Percentiles rank a stretch among this genome's conserved stretches.
These are phyloP conservation scores for Julus scanicus DNA, from an alignment of 2,888 invertebrate species.

Conservation along the genomic window DNA sequence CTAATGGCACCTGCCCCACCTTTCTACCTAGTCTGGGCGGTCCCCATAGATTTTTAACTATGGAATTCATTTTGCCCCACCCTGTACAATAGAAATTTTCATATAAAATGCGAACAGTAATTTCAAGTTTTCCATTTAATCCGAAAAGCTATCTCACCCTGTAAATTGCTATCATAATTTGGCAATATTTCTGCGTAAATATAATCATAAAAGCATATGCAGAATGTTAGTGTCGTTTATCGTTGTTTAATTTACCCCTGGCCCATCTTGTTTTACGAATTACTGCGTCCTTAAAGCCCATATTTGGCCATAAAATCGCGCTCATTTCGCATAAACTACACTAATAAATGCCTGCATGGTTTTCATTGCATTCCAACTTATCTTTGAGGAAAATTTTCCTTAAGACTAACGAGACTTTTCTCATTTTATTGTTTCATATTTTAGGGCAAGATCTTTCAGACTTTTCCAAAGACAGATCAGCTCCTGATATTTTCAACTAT, in stretches of 20 bases:
- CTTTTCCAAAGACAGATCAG: constrained; percentile 52
- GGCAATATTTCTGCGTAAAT: neutral
- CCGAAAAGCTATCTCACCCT: neutral
- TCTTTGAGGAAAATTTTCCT: neutral
- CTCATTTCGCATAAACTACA: constrained; percentile 4
- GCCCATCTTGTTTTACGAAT: neutral
- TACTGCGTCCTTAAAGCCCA: neutral
- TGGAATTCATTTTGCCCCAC: too few relatives aligned
- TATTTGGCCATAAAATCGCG: neutral
- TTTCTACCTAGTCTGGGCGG: too few relatives aligned
- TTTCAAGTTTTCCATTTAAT: too few relatives aligned
- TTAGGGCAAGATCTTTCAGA: constrained; percentile 44
- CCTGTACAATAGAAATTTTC: too few relatives aligned
- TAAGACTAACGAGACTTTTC: neutral
- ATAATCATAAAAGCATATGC: neutral
- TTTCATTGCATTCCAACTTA: neutral
- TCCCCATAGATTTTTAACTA: too few relatives aligned
- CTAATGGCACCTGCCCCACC: too few relatives aligned
- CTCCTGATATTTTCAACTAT: constrained; percentile 55
- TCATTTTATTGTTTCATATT: constrained; percentile 27
- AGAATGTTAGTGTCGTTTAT: neutral
- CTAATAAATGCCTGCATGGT: constrained; percentile 3
- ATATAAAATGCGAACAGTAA: too few relatives aligned
- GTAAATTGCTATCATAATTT: neutral
- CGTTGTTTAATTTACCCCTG: neutral